Evolutionary conservation across 1,140 invertebrate genomes (phyloP), one percentile per base, ranked within the genome.

Genomic region (Uloborus diversus): DNA sequence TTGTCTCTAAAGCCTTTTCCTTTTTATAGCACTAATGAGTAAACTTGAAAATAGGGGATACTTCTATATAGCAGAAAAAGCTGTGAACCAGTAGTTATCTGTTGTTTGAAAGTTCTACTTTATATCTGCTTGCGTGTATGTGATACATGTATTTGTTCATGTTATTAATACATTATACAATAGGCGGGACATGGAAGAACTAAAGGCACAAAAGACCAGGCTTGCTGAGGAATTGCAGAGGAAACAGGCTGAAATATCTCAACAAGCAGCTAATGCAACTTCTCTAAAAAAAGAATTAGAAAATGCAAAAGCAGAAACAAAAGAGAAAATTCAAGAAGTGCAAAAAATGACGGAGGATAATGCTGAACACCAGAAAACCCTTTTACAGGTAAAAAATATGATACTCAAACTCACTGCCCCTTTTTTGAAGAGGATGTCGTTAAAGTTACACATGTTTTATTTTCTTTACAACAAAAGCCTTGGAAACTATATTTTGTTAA

Each of bases 291-390:
- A 84, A 47, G 87, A 88, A 42, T n/a, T 86, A 9, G 82, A 81
- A 7, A 81, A 80, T 35, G 28, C 76, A 1, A 86, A 84, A 68
- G 80, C 82, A 79, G 84, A 86, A 68, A 47, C 80, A 4, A 47
- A 84, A 83, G 35, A 81, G 64, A 35, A 79, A 84, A 14, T 7
- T 82, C 1, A 88, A 89, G 4, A 88, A 88, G 32, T 94, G 93
- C 84, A 91, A 93, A 83, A 89, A 89, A 14, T 76, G 7, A 53
- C n/a, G 27, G 61, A 76, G 25, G 86, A 90, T n/a, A 87, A 93
- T 7, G 90, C 88, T 49, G 93, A 96, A 73, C 90, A 92, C 13
- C 91, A 90, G 80, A 93, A 92, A 84, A 94, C 94, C 84, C 90
- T 94, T 85, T 87, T 92, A 81, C 92, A 86, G 81, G 85, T 87